Conservation (phyloP, 2,797 vertebrate species). For the Megaceryle alcyon region DNA sequence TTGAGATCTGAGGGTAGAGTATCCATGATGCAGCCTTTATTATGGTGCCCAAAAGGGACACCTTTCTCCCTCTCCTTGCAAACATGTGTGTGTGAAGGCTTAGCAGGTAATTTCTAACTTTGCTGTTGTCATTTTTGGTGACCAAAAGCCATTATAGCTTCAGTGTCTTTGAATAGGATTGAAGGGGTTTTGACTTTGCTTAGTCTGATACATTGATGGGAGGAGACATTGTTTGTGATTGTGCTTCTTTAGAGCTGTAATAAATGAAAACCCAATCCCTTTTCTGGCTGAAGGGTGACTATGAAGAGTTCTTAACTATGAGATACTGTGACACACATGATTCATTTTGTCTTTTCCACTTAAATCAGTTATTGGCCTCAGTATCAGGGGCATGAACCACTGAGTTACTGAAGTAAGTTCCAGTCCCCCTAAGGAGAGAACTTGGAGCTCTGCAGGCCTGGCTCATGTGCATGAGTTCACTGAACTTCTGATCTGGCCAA, state of each 20-base stretch:
- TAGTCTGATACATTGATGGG: neutral
- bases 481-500: neutral
- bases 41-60: neutral
- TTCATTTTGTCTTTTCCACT: neutral
- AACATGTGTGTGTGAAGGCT: rapidly evolving
- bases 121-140: neutral
- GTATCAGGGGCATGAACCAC: neutral
- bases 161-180: neutral
- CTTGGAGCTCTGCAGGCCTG: neutral
- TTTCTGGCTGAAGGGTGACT: neutral
- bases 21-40: neutral
- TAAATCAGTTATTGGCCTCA: neutral
- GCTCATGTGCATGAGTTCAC: rapidly evolving
- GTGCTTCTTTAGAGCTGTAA: neutral
- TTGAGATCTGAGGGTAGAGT: neutral
- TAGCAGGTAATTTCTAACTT: neutral
- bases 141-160: neutral
- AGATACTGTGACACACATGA: neutral
- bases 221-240: neutral
- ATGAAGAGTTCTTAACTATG: neutral
- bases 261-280: neutral
- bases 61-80: neutral
- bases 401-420: neutral
- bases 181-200: neutral
- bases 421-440: neutral